Evolutionary conservation across 2,888 invertebrate genomes (phyloP), one percentile per base, ranked within the genome.

Genomic region (Lysandra bellargus): DNA sequence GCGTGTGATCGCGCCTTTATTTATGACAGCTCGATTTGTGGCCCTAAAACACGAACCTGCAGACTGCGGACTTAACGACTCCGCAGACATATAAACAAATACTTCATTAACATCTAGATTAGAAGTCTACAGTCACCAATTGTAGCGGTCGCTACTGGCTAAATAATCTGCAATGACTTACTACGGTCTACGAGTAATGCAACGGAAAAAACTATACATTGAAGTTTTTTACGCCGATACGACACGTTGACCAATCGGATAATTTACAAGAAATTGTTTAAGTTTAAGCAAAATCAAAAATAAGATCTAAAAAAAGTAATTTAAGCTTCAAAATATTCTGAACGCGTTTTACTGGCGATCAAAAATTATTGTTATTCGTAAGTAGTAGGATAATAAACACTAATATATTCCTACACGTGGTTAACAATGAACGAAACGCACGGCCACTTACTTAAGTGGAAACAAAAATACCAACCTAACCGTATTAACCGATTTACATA

Each of bases 401-500:
- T 74, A 74, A 74, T 74, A 14, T 74, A 74, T 74, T 74, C 74
- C 44, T 37, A 44, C 75, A 30, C 75, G 53, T 75, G 30, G 75
- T 53, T 44, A 14, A 75, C 75, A 75, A 49, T 75, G 30, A 9
- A 83, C 83, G 84, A 82, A 81, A 83, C 82, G 81, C 82, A 80
- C 81, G 81, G 78, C 79, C 74, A 80, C 81, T 87, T 90, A 89
- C 88, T 90, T 91, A 89, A 87, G 88, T 90, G 91, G 88, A 91
- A 90, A 93, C 92, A 93, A 90, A 87, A 87, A 88, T 87, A 89
- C 86, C 87, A 84, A 81, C 84, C 83, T 91, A 89, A 92, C 93
- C 91, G 92, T 92, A 91, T 91, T 91, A 89, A 87, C 86, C 82
- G 87, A 92, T 94, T 93, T 90, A 93, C 90, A 94, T 94, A 92